Percentiles rank a stretch among this genome's conserved stretches.
These are phyloP conservation scores for Mesorhabditis sp. DNA, from an alignment of 2,888 invertebrate species.

Conservation along the genomic window DNA sequence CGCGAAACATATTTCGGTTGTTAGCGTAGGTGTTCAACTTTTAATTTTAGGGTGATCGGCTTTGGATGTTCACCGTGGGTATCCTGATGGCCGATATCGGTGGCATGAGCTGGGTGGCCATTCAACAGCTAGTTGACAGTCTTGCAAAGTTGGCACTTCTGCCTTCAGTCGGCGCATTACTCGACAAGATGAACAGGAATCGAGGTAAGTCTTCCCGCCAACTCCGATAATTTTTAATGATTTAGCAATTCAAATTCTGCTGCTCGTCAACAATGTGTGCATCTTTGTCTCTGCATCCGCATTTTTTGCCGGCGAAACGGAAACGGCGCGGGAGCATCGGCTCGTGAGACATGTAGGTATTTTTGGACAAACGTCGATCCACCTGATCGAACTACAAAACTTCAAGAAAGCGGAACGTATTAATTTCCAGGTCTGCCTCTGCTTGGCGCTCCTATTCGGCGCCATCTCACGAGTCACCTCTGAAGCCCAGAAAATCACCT, in stretches of 20 bases:
- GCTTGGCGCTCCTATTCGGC: conserved; percentile 22
- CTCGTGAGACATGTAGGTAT: background rate
- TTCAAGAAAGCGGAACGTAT: background rate
- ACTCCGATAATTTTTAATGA: conserved; percentile 6
- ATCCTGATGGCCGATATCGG: conserved; percentile 35
- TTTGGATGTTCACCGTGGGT: conserved; percentile 41
- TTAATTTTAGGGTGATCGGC: conserved; percentile 34
- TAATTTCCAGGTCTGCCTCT: conserved; percentile 16
- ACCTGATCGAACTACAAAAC: too few relatives aligned
- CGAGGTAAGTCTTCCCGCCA: conserved; percentile 14
- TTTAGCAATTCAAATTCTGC: conserved; percentile 25
- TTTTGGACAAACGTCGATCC: background rate
- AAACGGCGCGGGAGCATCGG: background rate
- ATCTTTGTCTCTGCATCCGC: conserved; percentile 10
- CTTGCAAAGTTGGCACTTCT: conserved; percentile 21
- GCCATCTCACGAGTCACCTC: conserved; percentile 36
- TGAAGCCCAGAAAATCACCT: conserved; percentile 47
- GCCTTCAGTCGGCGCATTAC: conserved; percentile 15
- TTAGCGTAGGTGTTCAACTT: too few relatives aligned
- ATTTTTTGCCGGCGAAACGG: conserved; percentile 3
- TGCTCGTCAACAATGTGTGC: conserved; percentile 7
- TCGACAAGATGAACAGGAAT: conserved; percentile 22
- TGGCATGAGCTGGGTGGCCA: conserved; percentile 37
- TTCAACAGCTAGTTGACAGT: conserved; percentile 34
- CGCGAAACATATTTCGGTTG: too few relatives aligned